A percentile compares a stretch with the other conserved stretches of the same genome.
Evolutionary conservation across 2,797 vertebrate genomes (phyloP).

Genomic region (Phrynocephalus guinanensis): DNA sequence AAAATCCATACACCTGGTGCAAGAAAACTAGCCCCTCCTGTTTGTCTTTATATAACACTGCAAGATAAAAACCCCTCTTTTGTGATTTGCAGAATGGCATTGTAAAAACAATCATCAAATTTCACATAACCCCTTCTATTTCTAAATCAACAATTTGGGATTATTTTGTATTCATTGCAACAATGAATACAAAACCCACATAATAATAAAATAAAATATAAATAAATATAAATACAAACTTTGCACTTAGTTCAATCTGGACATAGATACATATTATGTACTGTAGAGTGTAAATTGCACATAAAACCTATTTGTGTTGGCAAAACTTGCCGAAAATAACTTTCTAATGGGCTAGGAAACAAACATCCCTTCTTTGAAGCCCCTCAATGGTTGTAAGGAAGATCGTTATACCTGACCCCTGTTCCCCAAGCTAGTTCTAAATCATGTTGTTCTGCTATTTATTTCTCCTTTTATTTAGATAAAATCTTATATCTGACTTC

Average conservation of each 20-base stretch:
- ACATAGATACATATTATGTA: neutral
- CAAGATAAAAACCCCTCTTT: neutral
- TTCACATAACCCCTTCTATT: neutral
- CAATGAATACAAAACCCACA: too few species aligned
- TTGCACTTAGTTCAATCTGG: neutral
- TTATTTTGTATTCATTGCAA: neutral
- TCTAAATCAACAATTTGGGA: neutral
- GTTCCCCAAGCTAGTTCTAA: neutral
- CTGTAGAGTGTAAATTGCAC: neutral
- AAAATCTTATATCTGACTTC: neutral
- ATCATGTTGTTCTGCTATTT: neutral
- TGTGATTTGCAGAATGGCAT: neutral
- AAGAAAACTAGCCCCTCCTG: neutral
- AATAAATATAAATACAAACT: too few species aligned
- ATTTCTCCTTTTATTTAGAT: neutral
- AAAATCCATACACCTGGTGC: neutral
- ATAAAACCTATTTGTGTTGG: neutral
- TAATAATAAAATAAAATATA: neutral
- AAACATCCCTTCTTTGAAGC: neutral
- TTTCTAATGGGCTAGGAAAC: neutral
- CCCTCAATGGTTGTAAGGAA: neutral
- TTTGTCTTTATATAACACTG: neutral
- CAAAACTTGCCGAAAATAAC: neutral
- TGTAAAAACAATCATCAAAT: neutral
- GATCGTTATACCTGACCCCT: neutral